Evolutionary conservation across 2,797 vertebrate species (phyloP), one percentile per base, ranked within the genome.

Genomic region (Notolabrus celidotus): DNA sequence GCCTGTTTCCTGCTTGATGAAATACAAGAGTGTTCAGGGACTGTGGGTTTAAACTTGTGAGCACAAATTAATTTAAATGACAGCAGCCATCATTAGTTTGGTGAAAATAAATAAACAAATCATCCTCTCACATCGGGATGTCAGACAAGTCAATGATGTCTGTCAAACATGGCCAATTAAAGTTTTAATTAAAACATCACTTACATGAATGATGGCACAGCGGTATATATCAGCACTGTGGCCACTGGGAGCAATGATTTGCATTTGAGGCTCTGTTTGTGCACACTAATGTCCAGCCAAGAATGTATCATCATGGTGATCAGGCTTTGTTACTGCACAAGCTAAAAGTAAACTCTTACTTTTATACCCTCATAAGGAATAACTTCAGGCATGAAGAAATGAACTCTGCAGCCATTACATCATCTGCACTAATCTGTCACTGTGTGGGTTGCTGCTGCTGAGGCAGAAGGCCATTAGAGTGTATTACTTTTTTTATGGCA

Each of bases 161-260:
- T 70, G 59, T 75, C 56, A 78, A 73, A 67, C 62, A 55, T 3
- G 36, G 29, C 47, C 31, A 71, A 68, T 79, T 74, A 72, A 64
- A 63, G 51, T 51, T 77, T 73, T 66, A 74, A 72, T 81, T 42
- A 58, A 56, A 74, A 27, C 67, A 64, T 74, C 46, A 45, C 38
- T 57, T 49, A 25, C 39, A 45, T 62, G 25, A 78, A 9, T 22
- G 29, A 50, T 58, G 33, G n/a, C 2, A 10, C 31, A 23, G 38
- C 19, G 5, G n/a, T 34, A 17, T 34, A 17, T 38, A 42, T 66
- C 16, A 65, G 46, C 43, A 23, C 20, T 10, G 61, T 27, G 43
- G 54, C 43, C 52, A 6, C 61, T 20, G 22, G 31, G 49, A 72
- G 38, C 41, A 59, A 67, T 33, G 5, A 61, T 71, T 55, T 36